Percentiles rank a stretch among this genome's conserved stretches.
Evolutionary conservation across 2,113 vertebrate genomes (phyloP).

Genomic region (Speoplatyrhinus poulsoni): DNA sequence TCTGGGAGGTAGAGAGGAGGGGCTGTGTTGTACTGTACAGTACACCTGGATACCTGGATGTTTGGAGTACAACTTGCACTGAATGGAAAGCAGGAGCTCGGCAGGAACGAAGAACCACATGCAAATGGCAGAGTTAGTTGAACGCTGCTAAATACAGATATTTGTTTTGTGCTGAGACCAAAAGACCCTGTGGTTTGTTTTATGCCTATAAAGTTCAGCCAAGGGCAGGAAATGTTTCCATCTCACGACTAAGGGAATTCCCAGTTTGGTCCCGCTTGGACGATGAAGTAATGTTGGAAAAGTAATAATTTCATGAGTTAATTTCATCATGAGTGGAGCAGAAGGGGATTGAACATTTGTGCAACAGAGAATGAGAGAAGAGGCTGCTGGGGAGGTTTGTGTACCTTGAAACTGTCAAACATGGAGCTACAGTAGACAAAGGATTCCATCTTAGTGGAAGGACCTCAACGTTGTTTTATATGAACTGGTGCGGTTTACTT

Average conservation of each 20-base stretch:
- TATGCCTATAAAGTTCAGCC: neutral
- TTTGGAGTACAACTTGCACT: conserved; percentile 31
- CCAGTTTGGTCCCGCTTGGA: conserved; percentile 15
- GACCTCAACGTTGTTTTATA: neutral
- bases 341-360: conserved; percentile 2
- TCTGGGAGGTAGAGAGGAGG: conserved; percentile 33
- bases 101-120: conserved; percentile 8
- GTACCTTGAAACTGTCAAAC: neutral
- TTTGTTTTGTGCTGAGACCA: too few relatives aligned
- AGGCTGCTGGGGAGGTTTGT: conserved; percentile 24
- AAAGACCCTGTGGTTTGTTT: neutral
- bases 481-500: neutral
- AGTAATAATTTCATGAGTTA: conserved; percentile 17
- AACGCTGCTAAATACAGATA: neutral
- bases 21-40: conserved; percentile 17
- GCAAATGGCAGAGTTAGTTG: conserved; percentile 12
- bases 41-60: conserved; percentile 13
- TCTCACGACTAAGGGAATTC: neutral
- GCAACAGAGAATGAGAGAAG: conserved; percentile 19
- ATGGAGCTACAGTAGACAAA: neutral
- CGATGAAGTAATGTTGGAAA: conserved; percentile 20
- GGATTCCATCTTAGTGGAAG: conserved; percentile 5
- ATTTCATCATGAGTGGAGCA: conserved; percentile 21
- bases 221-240: neutral
- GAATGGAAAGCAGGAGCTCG: conserved; percentile 16